Conservation (phyloP, 2,113 vertebrate genomes). For the Psilopsiagon aurifrons region DNA sequence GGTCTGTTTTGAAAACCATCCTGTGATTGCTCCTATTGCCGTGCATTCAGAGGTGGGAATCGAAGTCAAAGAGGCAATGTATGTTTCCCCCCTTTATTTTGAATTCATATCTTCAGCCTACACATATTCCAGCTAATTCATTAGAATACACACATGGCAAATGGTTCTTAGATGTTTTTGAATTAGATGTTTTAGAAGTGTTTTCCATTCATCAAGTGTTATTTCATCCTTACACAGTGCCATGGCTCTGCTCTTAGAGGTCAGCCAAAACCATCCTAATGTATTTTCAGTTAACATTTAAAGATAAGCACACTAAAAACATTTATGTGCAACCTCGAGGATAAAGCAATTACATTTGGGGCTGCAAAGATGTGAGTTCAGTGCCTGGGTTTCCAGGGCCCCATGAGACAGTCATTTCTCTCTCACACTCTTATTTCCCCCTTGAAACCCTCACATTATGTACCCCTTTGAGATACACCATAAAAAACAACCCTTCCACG, state of each 20-base stretch:
- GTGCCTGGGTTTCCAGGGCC: not conserved
- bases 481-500: not conserved
- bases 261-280: not conserved
- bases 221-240: not conserved
- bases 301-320: not conserved
- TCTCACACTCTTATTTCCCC: not conserved
- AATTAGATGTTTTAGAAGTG: not conserved
- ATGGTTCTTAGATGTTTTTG: not conserved
- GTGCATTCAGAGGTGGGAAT: not conserved
- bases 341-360: not conserved
- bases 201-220: not conserved
- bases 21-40: not conserved
- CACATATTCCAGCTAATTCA: not conserved
- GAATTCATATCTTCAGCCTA: not conserved
- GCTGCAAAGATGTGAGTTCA: not conserved
- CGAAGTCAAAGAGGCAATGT: not conserved
- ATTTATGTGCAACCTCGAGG: not conserved
- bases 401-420: not conserved
- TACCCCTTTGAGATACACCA: not conserved
- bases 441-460: not conserved
- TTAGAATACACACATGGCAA: not conserved
- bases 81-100: not conserved
- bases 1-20: not conserved
- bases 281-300: not conserved
- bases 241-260: rapidly evolving